Percentiles rank a stretch among this genome's conserved stretches.
phyloP scores from a whole-genome alignment of 2,888 invertebrate genomes.

The Ectemnius lituratus region DNA sequence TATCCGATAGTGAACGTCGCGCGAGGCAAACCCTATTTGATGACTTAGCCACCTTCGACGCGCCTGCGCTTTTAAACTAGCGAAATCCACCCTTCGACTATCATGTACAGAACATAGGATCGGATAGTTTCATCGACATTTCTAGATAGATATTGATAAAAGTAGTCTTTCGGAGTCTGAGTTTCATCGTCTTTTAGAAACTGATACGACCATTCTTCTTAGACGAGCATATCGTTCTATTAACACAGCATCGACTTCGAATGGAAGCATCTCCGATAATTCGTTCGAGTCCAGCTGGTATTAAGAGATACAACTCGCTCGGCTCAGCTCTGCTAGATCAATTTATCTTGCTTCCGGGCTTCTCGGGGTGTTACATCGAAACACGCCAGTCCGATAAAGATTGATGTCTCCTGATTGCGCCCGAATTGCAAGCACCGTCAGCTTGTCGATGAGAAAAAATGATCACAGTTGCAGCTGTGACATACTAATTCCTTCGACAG shows the following conservation, averaged over 20 bases:
- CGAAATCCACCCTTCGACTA: too few species aligned
- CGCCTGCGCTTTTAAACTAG: too few species aligned
- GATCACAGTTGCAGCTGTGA: neutral
- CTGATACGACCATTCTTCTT: too few species aligned
- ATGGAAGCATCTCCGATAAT: neutral
- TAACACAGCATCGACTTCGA: neutral
- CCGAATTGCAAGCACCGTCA: neutral
- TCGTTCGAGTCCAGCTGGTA: neutral
- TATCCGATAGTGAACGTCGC: too few species aligned
- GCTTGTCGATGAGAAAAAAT: neutral
- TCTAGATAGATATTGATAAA: too few species aligned
- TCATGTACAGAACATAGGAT: too few species aligned
- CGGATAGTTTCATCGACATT: too few species aligned
- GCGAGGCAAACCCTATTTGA: too few species aligned
- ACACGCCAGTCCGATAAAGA: neutral
- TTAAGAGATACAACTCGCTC: conserved; percentile 1
- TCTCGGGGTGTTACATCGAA: neutral
- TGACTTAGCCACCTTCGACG: too few species aligned
- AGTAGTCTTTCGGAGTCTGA: too few species aligned
- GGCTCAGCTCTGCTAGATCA: neutral
- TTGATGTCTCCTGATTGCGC: neutral
- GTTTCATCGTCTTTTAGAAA: too few species aligned
- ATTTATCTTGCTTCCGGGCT: conserved; percentile 1
- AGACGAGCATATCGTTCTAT: too few species aligned
- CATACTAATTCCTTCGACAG: neutral